Conservation (phyloP, 2,888 invertebrate species). For the Nasonia oneida region DNA sequence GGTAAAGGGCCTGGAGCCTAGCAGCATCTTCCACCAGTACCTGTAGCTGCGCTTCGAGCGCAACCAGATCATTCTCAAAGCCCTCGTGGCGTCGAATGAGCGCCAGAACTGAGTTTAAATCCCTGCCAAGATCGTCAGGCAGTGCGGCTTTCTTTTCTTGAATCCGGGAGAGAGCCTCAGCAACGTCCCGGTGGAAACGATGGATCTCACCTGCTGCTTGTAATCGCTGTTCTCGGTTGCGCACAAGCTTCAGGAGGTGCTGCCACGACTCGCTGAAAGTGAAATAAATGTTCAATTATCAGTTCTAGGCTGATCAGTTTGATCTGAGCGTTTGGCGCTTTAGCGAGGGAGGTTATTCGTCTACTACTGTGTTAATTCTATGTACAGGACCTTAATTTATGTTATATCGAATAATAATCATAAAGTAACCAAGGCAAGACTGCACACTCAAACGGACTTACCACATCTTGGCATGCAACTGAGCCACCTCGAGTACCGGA, state of each 20-base stretch:
- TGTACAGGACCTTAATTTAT: constrained; percentile 9
- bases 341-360: not conserved
- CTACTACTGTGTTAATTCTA: constrained; percentile 1
- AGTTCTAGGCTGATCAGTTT: not conserved
- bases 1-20: constrained; percentile 92
- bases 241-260: constrained; percentile 91
- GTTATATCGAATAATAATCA: not conserved
- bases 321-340: not conserved
- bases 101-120: constrained; percentile 91
- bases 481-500: constrained; percentile 80
- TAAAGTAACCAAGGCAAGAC: constrained; percentile 31
- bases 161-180: constrained; percentile 93
- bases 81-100: constrained; percentile 93
- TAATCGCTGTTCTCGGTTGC: constrained; percentile 91
- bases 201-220: constrained; percentile 98
- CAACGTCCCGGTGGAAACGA: constrained; percentile 97
- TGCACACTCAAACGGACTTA: constrained; percentile 73
- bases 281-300: not conserved
- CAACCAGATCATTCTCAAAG: constrained; percentile 95
- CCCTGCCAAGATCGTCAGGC: constrained; percentile 89
- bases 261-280: constrained; percentile 89
- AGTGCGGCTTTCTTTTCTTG: constrained; percentile 94
- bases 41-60: constrained; percentile 94
- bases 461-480: constrained; percentile 80
- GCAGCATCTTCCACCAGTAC: constrained; percentile 96